Evolutionary conservation across 2,888 invertebrate genomes (phyloP).

Genomic region (Netelia fuscicornis): DNA sequence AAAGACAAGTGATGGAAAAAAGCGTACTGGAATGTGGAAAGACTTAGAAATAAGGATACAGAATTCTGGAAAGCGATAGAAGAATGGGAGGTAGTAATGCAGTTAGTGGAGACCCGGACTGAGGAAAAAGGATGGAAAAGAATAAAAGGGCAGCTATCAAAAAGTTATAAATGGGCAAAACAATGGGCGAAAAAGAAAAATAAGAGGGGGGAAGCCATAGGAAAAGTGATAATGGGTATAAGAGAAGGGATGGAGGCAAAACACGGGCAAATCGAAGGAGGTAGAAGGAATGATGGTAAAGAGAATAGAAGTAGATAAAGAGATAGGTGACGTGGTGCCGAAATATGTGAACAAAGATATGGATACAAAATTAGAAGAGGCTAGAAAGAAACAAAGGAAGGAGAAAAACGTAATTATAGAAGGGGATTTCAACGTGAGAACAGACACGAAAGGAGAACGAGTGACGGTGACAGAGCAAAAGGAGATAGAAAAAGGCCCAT

Average conservation of each 20-base stretch:
- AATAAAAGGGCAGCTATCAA: background rate
- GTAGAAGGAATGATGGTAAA: constrained; percentile 1
- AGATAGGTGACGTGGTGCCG: background rate
- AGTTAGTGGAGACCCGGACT: background rate
- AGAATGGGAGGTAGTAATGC: background rate
- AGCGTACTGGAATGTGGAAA: constrained; percentile 1
- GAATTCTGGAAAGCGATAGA: background rate
- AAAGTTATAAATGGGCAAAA: background rate
- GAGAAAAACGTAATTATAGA: background rate
- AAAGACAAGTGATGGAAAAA: background rate
- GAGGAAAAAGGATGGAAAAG: background rate
- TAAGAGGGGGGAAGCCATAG: background rate
- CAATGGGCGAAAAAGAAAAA: constrained; percentile 4
- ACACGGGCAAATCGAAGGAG: background rate
- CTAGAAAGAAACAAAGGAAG: background rate
- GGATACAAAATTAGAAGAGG: background rate
- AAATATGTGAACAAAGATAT: constrained; percentile 21
- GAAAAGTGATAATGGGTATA: background rate
- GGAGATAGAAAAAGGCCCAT: background rate
- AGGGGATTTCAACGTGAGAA: constrained; percentile 16
- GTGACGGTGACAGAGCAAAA: background rate
- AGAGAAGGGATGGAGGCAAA: background rate
- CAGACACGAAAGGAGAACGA: background rate
- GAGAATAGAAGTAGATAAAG: background rate
- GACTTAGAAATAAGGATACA: background rate